Base-by-base conservation (phyloP, 2,888 invertebrate species). In the Trichopoda pennipes region DNA sequence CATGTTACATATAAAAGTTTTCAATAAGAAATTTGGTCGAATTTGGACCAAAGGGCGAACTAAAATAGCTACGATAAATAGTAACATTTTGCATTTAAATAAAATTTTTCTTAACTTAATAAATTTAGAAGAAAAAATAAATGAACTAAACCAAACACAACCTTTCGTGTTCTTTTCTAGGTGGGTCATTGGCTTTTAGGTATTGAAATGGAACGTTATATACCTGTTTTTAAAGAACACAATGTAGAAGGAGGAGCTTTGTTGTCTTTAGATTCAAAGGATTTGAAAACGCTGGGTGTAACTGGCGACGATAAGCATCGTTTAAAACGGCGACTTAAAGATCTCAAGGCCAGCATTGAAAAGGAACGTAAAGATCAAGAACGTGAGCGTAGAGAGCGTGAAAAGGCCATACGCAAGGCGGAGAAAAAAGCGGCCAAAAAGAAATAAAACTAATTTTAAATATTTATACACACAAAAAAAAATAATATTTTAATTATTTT, bases 141-240 rank as follows among this genome's bases (percentile, higher is more conserved):
- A 28, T 4, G 6, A 28, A 28, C 3, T 28, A 28, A 28, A 6
- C 28, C 2, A 12, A 38, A 38, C 2, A 12, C 38, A 38, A 12
- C 10, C 55, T 28, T 42, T 49, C 73, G 0, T 60, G 28, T 21
- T 12, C 21, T 14, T 47, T 19, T 61, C 9, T 89, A 98, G 96
- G 98, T 98, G 69, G 97, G 96, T 91, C 97, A 98, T 91, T 98
- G 98, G 98, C 92, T 98, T 84, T 92, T 94, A 86, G 93, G 93
- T 23, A 93, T 97, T 85, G 96, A 97, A 49, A 92, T 98, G 89
- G 97, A 98, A 90, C 95, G 96, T 76, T 96, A 97, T 92, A 95
- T 96, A 86, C 94, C 96, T 63, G 96, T 96, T 87, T 97, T 98
- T 91, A 94, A 96, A 70, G 96, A 97, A 87, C 95, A 96, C 87